Evolutionary conservation across 23 tunicate genomes (phyloP), one percentile per base, ranked within the genome.

Genomic region (Trididemnum nubilum): DNA sequence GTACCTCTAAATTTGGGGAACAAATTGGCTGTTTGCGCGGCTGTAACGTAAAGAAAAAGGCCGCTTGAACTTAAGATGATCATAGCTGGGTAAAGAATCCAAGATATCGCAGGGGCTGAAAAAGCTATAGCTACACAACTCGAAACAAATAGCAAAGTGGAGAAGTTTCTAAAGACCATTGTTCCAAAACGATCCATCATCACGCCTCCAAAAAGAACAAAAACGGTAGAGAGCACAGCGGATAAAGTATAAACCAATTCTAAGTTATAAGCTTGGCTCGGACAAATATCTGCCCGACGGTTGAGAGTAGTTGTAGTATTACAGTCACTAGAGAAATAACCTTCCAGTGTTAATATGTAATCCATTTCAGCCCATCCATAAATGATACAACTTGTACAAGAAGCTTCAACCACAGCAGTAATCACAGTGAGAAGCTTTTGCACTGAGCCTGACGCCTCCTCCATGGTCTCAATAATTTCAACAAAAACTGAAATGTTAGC

Each of bases 101-200:
- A 38, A 37, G 78, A 37, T 19, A 7, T 40, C 2, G 4, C 31
- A 37, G 57, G 3, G 58, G 58, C 39, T 73, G 78, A 38, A 38
- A 40, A 38, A 21, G 78, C 78, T 18, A 40, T 15, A 27, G 32
- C 57, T 12, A 37, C 21, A 30, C 57, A 73, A 21, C 78, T 26
- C 9, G 9, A 3, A 5, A 39, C 21, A 38, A 38, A 38, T 15
- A 73, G 9, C 2, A 73, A 3, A 19, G 31, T 21, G 58, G 19
- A 5, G 2, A 73, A 9, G 22, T 31, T 37, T 19, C 78, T 23
- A 19, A 73, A 3, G 31, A 39, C 24, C 78, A 57, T 18, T 9
- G 58, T 40, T 39, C 78, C 78, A 39, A 37, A 73, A n/a, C 58
- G 57, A 40, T 73, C 78, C 27, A 73, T 37, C 15, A 73, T 37